Evolutionary conservation across 2,888 invertebrate genomes (phyloP).

Genomic region (Hyppa rectilinea): DNA sequence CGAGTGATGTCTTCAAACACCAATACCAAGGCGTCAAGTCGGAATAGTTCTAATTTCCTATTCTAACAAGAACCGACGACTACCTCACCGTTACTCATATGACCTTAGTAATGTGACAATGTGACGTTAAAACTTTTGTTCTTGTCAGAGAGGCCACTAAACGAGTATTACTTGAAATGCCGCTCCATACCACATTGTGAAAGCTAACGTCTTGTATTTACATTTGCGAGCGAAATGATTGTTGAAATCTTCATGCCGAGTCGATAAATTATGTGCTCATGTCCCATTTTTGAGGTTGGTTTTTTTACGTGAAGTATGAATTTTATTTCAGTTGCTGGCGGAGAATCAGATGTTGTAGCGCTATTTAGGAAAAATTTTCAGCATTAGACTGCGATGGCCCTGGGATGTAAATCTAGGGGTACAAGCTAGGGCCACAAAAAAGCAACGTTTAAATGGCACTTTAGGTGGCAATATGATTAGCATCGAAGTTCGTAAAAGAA

Average conservation of each 20-base stretch:
- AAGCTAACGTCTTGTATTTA: constrained; percentile 75
- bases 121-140: constrained; percentile 84
- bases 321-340: not conserved
- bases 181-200: constrained; percentile 74
- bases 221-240: constrained; percentile 59
- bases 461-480: too few relatives aligned
- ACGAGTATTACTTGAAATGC: constrained; percentile 81
- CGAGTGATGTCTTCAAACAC: constrained; percentile 3
- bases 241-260: constrained; percentile 58
- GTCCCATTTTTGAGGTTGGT: constrained; percentile 21
- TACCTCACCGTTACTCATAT: constrained; percentile 60
- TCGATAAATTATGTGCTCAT: constrained; percentile 32
- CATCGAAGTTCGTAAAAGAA: not conserved
- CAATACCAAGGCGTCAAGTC: constrained; percentile 32
- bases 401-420: not conserved
- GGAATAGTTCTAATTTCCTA: constrained; percentile 57
- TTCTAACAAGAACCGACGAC: constrained; percentile 43
- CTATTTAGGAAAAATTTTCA: not conserved
- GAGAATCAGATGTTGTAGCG: not conserved
- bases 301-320: not conserved
- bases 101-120: constrained; percentile 84
- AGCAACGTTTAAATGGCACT: too few relatives aligned
- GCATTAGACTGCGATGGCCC: not conserved
- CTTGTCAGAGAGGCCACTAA: constrained; percentile 80
- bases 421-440: too few relatives aligned